Conservation (phyloP, 1,140 invertebrate genomes). For the Goniozus legneri region DNA sequence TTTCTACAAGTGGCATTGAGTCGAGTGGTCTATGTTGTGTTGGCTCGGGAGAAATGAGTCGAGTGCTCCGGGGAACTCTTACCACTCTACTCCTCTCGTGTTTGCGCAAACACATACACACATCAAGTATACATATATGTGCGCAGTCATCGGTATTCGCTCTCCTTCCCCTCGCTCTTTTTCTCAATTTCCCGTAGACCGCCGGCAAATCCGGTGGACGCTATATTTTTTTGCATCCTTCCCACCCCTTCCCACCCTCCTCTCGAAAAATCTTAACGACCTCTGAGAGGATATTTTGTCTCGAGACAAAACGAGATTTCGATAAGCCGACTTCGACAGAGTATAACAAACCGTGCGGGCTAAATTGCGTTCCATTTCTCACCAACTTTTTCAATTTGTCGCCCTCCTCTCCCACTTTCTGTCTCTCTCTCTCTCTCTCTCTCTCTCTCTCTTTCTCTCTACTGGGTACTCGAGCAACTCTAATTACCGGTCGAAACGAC, state of each 20-base stretch:
- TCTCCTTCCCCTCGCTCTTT: neutral
- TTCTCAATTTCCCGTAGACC: no score
- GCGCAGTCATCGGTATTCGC: neutral
- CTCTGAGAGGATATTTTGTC: no score
- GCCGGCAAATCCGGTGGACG: no score
- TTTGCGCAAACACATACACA: no score
- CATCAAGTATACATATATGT: constrained; percentile 6
- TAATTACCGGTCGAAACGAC: constrained; percentile 48
- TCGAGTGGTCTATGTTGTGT: constrained; percentile 40
- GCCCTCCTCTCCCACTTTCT: no score
- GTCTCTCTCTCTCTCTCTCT: no score
- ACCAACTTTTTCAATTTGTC: constrained; percentile 52
- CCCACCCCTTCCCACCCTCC: neutral
- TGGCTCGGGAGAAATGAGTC: constrained; percentile 39
- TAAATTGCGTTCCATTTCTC: constrained; percentile 50
- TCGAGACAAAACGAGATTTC: no score
- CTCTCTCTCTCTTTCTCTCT: no score
- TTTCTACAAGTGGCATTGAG: constrained; percentile 39
- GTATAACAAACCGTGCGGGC: constrained; percentile 19
- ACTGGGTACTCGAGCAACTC: constrained; percentile 44
- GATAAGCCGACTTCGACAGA: no score
- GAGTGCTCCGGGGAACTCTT: constrained; percentile 31
- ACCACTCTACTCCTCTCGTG: constrained; percentile 11
- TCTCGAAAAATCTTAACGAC: neutral
- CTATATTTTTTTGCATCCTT: neutral